Conservation (phyloP, 2,888 invertebrate genomes). For the Brachyptera risi region DNA sequence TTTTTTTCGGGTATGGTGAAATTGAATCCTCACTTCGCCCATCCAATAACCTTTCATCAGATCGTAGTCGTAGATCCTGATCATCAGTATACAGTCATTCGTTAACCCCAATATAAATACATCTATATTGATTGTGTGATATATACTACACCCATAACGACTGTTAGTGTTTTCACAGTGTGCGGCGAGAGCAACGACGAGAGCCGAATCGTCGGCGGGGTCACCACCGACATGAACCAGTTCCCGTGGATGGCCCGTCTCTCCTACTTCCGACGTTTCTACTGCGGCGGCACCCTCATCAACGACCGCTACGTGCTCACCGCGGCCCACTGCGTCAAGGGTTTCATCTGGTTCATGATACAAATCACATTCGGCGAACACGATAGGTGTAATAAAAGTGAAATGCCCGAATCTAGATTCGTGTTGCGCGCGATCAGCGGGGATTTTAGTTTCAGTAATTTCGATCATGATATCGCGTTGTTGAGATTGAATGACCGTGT, state of each 20-base stretch:
- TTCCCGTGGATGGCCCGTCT: slow-evolving; percentile 88
- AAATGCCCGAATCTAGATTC: slow-evolving; percentile 71
- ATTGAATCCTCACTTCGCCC: too few relatives aligned
- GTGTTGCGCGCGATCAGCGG: slow-evolving; percentile 72
- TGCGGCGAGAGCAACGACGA: slow-evolving; percentile 81
- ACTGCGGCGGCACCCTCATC: slow-evolving; percentile 84
- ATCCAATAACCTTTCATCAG: too few relatives aligned
- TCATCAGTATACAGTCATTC: too few relatives aligned
- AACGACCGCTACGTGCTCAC: slow-evolving; percentile 84
- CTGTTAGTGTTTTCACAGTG: slow-evolving; percentile 48
- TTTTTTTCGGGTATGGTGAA: too few relatives aligned
- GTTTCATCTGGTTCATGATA: slow-evolving; percentile 92
- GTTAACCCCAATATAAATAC: too few relatives aligned
- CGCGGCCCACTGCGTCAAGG: slow-evolving; percentile 87
- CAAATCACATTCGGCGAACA: slow-evolving; percentile 86
- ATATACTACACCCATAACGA: background rate
- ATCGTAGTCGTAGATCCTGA: too few relatives aligned
- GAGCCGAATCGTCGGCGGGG: slow-evolving; percentile 77
- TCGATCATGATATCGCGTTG: slow-evolving; percentile 84
- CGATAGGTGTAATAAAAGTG: slow-evolving; percentile 71
- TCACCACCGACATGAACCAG: slow-evolving; percentile 69
- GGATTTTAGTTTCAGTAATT: slow-evolving; percentile 79
- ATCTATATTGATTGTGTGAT: too few relatives aligned
- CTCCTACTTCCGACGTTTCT: slow-evolving; percentile 83
- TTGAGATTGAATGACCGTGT: slow-evolving; percentile 76